Percentiles rank a stretch among this genome's conserved stretches.
phyloP scores from a whole-genome alignment of 1,140 invertebrate genomes.

The Drosophila bocqueti region DNA sequence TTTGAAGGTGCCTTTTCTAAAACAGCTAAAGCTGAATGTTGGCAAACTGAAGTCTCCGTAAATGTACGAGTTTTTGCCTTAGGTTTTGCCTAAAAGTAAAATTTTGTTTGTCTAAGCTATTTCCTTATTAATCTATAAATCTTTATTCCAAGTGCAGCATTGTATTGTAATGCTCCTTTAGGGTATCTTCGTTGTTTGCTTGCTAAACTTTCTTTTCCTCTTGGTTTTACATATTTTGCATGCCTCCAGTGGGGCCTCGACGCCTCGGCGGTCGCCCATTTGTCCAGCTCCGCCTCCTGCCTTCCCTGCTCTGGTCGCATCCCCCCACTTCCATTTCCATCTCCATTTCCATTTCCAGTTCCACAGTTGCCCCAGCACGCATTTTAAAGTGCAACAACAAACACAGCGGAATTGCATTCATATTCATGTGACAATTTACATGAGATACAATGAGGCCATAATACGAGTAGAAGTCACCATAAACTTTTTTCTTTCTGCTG shows the following conservation, averaged over 20 bases:
- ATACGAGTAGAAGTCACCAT: constrained; percentile 42
- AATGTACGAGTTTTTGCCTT: neutral
- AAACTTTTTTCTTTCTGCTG: constrained; percentile 28
- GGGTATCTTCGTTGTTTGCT: constrained; percentile 3
- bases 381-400: constrained; percentile 42
- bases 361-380: constrained; percentile 28
- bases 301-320: constrained; percentile 4
- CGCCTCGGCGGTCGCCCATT: constrained; percentile 48
- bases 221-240: constrained; percentile 42
- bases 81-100: too few species aligned
- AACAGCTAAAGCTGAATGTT: too few species aligned
- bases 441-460: constrained; percentile 54
- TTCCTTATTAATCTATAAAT: too few species aligned
- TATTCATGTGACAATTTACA: constrained; percentile 56
- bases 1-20: too few species aligned
- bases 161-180: neutral
- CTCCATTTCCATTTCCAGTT: constrained; percentile 38
- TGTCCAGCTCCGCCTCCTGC: constrained; percentile 31
- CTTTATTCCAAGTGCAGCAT: neutral
- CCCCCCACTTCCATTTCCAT: constrained; percentile 2
- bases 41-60: too few species aligned
- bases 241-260: constrained; percentile 40
- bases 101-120: too few species aligned
- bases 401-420: constrained; percentile 43
- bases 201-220: constrained; percentile 16